Conservation (phyloP, 1,140 invertebrate species). For the Ephestia elutella region DNA sequence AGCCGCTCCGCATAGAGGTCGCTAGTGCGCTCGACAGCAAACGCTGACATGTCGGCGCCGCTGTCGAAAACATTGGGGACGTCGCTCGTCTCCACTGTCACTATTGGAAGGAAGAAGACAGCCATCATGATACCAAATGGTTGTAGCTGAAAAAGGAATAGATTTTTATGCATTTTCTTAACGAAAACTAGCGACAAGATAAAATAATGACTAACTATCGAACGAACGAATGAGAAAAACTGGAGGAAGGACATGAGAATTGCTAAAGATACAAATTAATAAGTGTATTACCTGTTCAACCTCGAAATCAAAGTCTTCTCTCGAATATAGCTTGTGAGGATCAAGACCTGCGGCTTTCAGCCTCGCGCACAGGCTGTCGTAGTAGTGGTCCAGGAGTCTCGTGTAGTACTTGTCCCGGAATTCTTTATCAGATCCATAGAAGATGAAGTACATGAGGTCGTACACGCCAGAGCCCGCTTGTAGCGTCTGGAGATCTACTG, state of each 20-base stretch:
- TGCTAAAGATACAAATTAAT: too few relatives aligned
- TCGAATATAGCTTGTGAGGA: constrained; percentile 18
- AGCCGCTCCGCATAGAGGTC: constrained; percentile 16
- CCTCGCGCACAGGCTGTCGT: constrained; percentile 37
- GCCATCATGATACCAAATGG: not conserved
- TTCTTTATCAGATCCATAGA: constrained; percentile 55
- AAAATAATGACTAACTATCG: too few relatives aligned
- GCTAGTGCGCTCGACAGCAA: constrained; percentile 6
- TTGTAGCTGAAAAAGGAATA: not conserved
- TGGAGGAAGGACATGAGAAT: too few relatives aligned
- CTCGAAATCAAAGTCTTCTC: constrained; percentile 27
- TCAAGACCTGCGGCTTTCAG: constrained; percentile 19
- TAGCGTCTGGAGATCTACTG: constrained; percentile 69
- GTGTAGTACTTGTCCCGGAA: constrained; percentile 53
- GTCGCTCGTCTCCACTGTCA: too few relatives aligned
- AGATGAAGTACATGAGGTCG: constrained; percentile 73
- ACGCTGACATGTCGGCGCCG: not conserved
- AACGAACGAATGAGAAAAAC: too few relatives aligned
- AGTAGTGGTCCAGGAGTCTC: constrained; percentile 61
- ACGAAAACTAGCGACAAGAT: too few relatives aligned
- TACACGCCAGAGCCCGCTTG: constrained; percentile 49
- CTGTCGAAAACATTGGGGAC: too few relatives aligned
- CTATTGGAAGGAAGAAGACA: not conserved
- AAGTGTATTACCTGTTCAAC: constrained; percentile 20
- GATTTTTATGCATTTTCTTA: too few relatives aligned